phyloP scores from a whole-genome alignment of 2,113 vertebrate genomes.

The Ovis canadensis region DNA sequence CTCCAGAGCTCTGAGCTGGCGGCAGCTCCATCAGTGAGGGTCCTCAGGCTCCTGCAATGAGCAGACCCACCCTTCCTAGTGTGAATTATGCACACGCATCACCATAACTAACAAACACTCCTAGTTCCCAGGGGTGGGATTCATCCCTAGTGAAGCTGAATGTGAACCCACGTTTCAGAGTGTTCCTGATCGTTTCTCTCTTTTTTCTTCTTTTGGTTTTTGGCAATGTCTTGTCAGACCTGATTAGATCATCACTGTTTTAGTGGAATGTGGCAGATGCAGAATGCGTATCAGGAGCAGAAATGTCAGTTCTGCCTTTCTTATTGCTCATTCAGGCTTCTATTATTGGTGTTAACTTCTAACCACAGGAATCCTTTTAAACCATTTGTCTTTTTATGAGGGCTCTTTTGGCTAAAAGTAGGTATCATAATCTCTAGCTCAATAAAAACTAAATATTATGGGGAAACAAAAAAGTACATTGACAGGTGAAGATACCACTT shows the following conservation, averaged over 20 bases:
- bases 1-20: background rate
- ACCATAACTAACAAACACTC: background rate
- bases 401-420: background rate
- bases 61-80: background rate
- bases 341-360: background rate
- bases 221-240: background rate
- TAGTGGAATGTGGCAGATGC: background rate
- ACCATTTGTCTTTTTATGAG: conserved; percentile 34
- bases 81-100: background rate
- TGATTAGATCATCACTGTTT: background rate
- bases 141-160: background rate
- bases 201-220: background rate
- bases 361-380: background rate
- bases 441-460: background rate
- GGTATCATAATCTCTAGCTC: background rate
- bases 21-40: background rate
- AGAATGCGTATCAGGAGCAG: background rate
- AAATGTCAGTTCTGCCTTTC: background rate
- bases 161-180: background rate
- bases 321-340: background rate
- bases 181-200: background rate
- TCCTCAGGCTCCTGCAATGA: background rate
- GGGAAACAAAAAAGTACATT: background rate
- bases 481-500: background rate
- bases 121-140: background rate